Base-by-base conservation (phyloP, 2,888 invertebrate genomes). In the Orgyia antiqua region DNA sequence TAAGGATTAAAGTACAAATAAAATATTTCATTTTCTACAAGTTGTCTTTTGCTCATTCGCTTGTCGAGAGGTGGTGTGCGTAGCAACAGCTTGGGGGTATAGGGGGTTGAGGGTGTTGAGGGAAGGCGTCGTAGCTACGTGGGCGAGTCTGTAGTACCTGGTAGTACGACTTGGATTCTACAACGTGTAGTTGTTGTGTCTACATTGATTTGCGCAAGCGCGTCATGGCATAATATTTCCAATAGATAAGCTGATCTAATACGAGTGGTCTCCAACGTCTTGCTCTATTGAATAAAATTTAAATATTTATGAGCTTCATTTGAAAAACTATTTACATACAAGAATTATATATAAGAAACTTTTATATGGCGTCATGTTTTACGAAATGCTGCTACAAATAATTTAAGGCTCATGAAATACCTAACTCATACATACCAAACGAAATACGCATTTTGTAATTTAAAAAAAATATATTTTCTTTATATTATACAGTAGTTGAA, bases 141-240 rank as follows among this genome's bases (percentile, higher is more conserved):
- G 83, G 86, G 86, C 84, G 86, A 78, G 86, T 86, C 86, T 86
- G 84, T 84, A 84, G 86, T 86, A 80, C 80, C 65, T 72, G 65
- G 70, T 83, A 80, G 84, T 84, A 83, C 74, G 70, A 53, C 58
- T 67, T 65, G 65, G 58, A 68, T 62, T 61, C 67, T 57, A 74
- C 72, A 66, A 61, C 68, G 68, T 74, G 72, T 67, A 78, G 69
- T 80, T 80, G 74, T 78, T 78, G 73, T 82, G 84, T 80, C 76
- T 77, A 78, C 74, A 68, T 56, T 46, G 58, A 47, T 64, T 45
- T 67, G 77, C 84, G 84, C 86, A 84, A 56, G 78, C 78, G 82
- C 59, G 70, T 24, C 42, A 43, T 53, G 49, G 51, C 37, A 39
- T 51, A 29, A 41, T 31, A 35, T 51, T 43, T 11, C 49, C 48